Conservation (phyloP, 2,113 vertebrate genomes). For the Epinephelus cyanopodus region DNA sequence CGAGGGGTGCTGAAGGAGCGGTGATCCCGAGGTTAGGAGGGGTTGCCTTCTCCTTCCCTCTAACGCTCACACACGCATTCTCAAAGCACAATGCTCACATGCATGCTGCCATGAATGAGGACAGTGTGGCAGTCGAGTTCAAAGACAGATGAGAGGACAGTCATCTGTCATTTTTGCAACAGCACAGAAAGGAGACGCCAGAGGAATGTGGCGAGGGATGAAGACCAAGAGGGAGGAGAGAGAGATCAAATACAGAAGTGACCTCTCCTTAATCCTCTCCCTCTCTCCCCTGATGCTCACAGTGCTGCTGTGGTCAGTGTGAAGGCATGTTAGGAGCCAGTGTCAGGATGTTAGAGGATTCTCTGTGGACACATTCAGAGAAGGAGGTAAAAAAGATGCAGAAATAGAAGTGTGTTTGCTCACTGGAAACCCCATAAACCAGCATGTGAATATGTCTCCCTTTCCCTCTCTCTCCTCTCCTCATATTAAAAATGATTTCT, state of each 20-base stretch:
- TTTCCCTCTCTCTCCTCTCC: conserved; percentile 21
- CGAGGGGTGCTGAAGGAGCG: conserved; percentile 31
- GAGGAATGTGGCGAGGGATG: conserved; percentile 57
- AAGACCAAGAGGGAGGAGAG: conserved; percentile 18
- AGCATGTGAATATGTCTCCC: conserved; percentile 42
- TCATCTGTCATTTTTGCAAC: conserved; percentile 59
- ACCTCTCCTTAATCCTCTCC: conserved; percentile 37
- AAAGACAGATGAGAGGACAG: conserved; percentile 48
- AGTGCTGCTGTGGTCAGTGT: conserved; percentile 15
- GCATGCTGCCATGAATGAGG: conserved; percentile 48
- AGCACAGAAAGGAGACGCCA: conserved; percentile 45
- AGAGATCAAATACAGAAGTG: conserved; percentile 24
- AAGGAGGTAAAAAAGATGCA: conserved; percentile 55
- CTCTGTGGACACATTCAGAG: conserved; percentile 53
- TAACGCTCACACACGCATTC: conserved; percentile 20
- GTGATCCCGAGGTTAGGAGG: conserved; percentile 44
- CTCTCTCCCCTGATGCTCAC: background rate
- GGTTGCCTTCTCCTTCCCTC: conserved; percentile 5
- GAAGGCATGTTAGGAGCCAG: conserved; percentile 39
- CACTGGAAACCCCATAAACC: conserved; percentile 66
- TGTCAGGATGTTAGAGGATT: conserved; percentile 59
- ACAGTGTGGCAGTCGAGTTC: conserved; percentile 57
- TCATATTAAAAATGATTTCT: conserved; percentile 32
- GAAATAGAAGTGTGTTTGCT: conserved; percentile 81
- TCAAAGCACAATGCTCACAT: conserved; percentile 51